These are phyloP conservation scores for Cydia amplana DNA, from an alignment of 1,140 invertebrate genomes.

Conservation along the genomic window DNA sequence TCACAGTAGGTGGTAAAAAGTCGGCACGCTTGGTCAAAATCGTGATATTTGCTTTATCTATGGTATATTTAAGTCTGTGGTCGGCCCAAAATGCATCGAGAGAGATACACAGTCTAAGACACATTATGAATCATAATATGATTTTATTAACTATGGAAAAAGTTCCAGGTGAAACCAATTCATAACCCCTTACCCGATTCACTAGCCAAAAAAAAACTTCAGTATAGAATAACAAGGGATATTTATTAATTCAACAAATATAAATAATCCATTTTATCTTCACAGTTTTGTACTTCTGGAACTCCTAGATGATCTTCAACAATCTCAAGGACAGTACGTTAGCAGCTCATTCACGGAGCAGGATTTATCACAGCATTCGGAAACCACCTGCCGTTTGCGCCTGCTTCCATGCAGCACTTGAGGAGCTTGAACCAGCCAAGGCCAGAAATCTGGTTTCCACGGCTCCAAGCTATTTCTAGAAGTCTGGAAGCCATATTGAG, in stretches of 20 bases:
- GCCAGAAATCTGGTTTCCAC: slow-evolving; percentile 27
- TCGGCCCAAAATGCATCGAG: too few relatives aligned
- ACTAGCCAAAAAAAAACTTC: not conserved
- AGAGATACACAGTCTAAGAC: too few relatives aligned
- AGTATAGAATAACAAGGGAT: not conserved
- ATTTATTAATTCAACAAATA: slow-evolving; percentile 3
- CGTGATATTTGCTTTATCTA: too few relatives aligned
- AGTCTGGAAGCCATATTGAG: not conserved
- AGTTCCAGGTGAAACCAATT: too few relatives aligned
- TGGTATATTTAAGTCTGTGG: too few relatives aligned
- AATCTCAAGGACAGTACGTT: slow-evolving; percentile 21
- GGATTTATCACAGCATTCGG: slow-evolving; percentile 36
- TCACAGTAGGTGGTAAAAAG: too few relatives aligned
- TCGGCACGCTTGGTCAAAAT: too few relatives aligned
- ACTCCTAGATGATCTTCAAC: not conserved
- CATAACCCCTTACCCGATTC: too few relatives aligned
- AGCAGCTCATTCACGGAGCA: slow-evolving; percentile 32
- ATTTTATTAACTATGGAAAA: too few relatives aligned
- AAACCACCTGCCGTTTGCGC: slow-evolving; percentile 27
- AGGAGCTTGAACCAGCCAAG: not conserved
- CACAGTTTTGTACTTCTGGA: not conserved
- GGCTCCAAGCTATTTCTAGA: not conserved
- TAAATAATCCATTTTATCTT: not conserved
- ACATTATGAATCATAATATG: too few relatives aligned
- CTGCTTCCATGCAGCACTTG: slow-evolving; percentile 9